phyloP scores from a whole-genome alignment of 2,113 vertebrate genomes.

The Ranitomeya variabilis region DNA sequence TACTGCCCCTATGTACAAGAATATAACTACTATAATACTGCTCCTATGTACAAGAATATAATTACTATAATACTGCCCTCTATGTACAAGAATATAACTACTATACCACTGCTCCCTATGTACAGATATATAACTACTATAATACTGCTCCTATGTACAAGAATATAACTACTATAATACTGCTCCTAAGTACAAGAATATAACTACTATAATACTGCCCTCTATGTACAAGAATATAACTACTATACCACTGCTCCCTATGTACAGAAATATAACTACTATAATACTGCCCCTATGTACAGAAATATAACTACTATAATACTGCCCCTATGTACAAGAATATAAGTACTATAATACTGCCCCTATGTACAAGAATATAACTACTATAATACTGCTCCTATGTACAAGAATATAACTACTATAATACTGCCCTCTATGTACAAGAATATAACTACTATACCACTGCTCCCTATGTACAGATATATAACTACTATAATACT shows the following conservation, averaged over 20 bases:
- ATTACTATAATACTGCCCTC: background rate
- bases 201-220: background rate
- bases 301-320: constrained; percentile 13
- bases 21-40: constrained; percentile 19
- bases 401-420: constrained; percentile 2
- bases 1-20: background rate
- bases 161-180: background rate
- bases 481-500: too few species aligned
- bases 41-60: background rate
- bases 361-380: background rate
- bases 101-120: background rate
- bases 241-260: background rate
- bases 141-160: background rate
- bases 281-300: background rate
- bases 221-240: background rate
- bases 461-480: too few species aligned
- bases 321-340: background rate
- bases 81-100: background rate
- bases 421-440: background rate
- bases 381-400: constrained; percentile 1
- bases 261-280: background rate
- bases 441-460: too few species aligned
- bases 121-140: background rate
- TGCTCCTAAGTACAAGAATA: background rate
- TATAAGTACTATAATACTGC: constrained; percentile 13